Evolutionary conservation across 2,113 vertebrate species (phyloP).

Genomic region (Coptodon bakossiorum): DNA sequence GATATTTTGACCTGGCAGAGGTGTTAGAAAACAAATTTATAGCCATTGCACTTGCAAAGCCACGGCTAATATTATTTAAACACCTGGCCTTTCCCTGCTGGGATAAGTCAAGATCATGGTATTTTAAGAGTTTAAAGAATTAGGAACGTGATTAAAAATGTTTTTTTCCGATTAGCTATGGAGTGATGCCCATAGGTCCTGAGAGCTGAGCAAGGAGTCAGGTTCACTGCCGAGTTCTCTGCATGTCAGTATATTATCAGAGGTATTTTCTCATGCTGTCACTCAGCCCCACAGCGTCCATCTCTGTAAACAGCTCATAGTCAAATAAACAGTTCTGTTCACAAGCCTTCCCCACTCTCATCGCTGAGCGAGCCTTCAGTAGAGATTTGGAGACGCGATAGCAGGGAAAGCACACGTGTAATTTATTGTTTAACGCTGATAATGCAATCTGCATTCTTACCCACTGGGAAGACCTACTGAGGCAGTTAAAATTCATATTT

Average conservation of each 20-base stretch:
- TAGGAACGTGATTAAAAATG: background rate
- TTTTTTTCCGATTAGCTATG: background rate
- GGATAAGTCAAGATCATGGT: no score
- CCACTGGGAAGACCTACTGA: rapidly evolving
- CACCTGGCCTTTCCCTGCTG: background rate
- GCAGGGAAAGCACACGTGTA: background rate
- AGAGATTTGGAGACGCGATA: background rate
- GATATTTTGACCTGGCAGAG: background rate
- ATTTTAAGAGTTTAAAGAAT: background rate
- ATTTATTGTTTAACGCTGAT: background rate
- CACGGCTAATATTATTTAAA: rapidly evolving
- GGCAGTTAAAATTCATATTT: background rate
- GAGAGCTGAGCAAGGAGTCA: background rate
- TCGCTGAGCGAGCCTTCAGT: background rate
- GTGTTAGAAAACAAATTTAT: background rate
- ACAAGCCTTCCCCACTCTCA: background rate
- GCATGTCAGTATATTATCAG: constrained; percentile 30
- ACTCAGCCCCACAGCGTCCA: constrained; percentile 13
- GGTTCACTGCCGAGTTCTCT: background rate
- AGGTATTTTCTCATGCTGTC: constrained; percentile 57
- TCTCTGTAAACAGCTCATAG: constrained; percentile 54
- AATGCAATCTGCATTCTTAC: background rate
- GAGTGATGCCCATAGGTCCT: background rate
- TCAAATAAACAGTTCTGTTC: constrained; percentile 53
- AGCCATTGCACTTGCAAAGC: background rate